Evolutionary conservation across 2,797 vertebrate species (phyloP), one percentile per base, ranked within the genome.

Genomic region (Carapus acus): DNA sequence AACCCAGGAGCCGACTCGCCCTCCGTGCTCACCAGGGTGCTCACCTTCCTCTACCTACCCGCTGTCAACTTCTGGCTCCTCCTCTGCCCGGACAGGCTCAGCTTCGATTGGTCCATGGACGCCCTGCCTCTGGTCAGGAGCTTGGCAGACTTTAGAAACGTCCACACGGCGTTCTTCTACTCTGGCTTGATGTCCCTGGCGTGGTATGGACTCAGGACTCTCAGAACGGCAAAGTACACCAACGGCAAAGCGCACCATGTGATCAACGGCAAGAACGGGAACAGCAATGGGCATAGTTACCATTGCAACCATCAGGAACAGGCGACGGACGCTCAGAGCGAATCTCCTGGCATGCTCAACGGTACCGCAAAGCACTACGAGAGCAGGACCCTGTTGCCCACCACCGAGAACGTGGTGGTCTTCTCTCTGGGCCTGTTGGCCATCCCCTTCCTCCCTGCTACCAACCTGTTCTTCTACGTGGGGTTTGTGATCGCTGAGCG

Each of bases 31-130:
- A 90, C 91, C n/a, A 88, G 94, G 69, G 83, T 72, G 0, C 82
- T 98, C 7, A 99, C 96, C 33, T 98, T 99, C 81, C 78, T 93
- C 64, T 91, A 97, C 73, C 82, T 98, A 63, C 96, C 96, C 6
- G 87, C 91, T 39, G 85, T 92, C 80, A 99, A 99, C 77, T 83
- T 93, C 41, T 96, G 95, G 94, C 90, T 99, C 41, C 82, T 99
- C 72, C 86, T 99, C 19, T 98, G 92, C 84, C 96, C 96, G 0
- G 89, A 97, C 78, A 96, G 81, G 1, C 92, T 99, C 55, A 99
- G 96, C 79, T 99, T 99, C 63, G 96, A 99, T 71, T 99, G 96
- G 96, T 98, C 96, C 7, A 99, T 99, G 96, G 96, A 99, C 42
- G 93, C 96, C 0, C 81, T 98, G 80, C 96, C 96, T 77, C 86